Evolutionary conservation across 1,140 invertebrate genomes (phyloP), one percentile per base, ranked within the genome.

Genomic region (Pachypsylla venusta): DNA sequence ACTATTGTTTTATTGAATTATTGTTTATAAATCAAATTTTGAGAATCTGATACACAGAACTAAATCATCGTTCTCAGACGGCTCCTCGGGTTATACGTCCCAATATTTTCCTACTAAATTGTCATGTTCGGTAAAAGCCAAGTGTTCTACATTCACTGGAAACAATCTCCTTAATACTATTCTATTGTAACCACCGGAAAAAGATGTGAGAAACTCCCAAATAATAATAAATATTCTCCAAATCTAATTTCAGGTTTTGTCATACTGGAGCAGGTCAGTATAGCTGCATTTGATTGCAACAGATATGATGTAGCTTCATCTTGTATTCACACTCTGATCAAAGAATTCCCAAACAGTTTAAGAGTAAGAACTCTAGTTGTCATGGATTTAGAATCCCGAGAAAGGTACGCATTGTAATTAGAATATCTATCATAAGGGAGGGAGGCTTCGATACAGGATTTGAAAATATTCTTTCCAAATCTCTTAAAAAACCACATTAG

Each of bases 241-340:
- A 66, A 60, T 68, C 68, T 62, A 65, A 64, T 81, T 81, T 56
- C 69, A 93, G 89, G 87, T 68, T 91, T 89, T 78, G 71, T 89
- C 56, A 80, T 95, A 35, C 74, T 91, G 66, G 93, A 97, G 70
- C 93, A 96, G 83, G 89, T 97, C 16, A 88, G 87, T 64, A 77
- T 96, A 60, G 93, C 95, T 54, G 88, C 92, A 0, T 72, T 98
- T 56, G 96, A 99, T 69, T 87, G 84, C 65, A 81, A 88, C 68
- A 75, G 82, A 35, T 76, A 87, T 62, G 77, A 84, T 63, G 72
- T 93, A 30, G 89, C 90, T 1, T 79, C 85, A 67, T 77, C 79
- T 59, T 94, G 91, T 70, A 82, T 95, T 35, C 75, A 81, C 68
- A 71, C 79, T 53, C 75, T 99, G 25, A 79, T 81, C 59, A 73